A percentile compares a stretch with the other conserved stretches of the same genome.
Conservation (phyloP, 2,113 vertebrate genomes). For the Calidris pygmaea region DNA sequence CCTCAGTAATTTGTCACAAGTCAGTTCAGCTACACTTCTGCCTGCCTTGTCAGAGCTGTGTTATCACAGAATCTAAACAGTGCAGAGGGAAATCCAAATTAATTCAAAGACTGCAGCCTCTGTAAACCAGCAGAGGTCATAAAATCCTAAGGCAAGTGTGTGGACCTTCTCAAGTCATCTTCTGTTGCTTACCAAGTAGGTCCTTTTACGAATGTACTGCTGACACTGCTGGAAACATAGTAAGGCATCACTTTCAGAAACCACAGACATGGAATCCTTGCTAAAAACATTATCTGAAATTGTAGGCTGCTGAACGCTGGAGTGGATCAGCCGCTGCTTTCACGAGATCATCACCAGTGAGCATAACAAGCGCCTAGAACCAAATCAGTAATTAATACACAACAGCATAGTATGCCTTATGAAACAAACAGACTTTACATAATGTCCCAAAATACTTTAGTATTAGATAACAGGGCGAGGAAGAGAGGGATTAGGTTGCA, state of each 20-base stretch:
- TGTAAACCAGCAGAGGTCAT: neutral
- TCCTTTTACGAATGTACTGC: neutral
- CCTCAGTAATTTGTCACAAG: neutral
- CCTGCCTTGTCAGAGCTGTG: neutral
- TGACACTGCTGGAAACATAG: slow-evolving; percentile 15
- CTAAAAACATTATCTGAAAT: neutral
- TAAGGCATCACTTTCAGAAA: slow-evolving; percentile 14
- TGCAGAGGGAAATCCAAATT: neutral
- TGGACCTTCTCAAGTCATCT: neutral
- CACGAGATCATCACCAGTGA: neutral
- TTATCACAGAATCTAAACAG: neutral
- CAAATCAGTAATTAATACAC: neutral
- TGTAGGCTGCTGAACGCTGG: neutral
- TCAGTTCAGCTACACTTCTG: neutral
- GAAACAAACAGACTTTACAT: slow-evolving; percentile 19
- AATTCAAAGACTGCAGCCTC: neutral
- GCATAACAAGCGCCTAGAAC: neutral
- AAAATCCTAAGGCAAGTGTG: neutral
- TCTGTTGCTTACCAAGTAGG: neutral
- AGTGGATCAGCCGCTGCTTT: neutral
- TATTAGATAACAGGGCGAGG: neutral
- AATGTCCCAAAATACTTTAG: neutral
- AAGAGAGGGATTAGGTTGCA: slow-evolving; percentile 2
- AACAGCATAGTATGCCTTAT: neutral
- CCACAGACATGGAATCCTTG: neutral